Evolutionary conservation across 2,113 vertebrate species (phyloP).

Genomic region (Felis catus): DNA sequence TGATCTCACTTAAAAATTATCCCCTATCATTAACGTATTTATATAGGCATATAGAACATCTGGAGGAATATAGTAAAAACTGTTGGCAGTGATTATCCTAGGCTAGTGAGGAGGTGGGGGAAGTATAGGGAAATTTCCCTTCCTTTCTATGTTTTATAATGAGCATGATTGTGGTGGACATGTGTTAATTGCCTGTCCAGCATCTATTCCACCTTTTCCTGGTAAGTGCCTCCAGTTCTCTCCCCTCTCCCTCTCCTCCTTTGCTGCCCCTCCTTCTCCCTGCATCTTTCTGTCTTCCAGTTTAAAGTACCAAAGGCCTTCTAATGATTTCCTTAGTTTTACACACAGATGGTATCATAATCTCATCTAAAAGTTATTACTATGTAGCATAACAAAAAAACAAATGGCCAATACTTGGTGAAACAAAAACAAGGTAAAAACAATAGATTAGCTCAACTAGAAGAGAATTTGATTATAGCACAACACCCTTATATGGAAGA

Average conservation of each 20-base stretch:
- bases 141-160: not conserved
- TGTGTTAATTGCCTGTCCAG: not conserved
- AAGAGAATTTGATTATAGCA: not conserved
- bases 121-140: not conserved
- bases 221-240: no score
- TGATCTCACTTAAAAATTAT: not conserved
- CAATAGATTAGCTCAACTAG: not conserved
- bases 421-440: not conserved
- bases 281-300: not conserved
- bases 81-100: no score
- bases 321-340: not conserved
- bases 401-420: not conserved
- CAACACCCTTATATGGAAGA: not conserved
- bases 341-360: not conserved
- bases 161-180: not conserved
- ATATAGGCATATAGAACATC: not conserved
- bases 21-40: not conserved
- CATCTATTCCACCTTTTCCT: not conserved
- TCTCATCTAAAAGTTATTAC: not conserved
- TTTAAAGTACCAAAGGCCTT: not conserved
- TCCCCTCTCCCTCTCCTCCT: not conserved
- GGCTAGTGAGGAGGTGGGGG: not conserved
- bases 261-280: not conserved
- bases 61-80: not conserved
- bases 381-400: not conserved